Base-by-base conservation (phyloP, 2,797 vertebrate genomes). In the Ataeniobius toweri region DNA sequence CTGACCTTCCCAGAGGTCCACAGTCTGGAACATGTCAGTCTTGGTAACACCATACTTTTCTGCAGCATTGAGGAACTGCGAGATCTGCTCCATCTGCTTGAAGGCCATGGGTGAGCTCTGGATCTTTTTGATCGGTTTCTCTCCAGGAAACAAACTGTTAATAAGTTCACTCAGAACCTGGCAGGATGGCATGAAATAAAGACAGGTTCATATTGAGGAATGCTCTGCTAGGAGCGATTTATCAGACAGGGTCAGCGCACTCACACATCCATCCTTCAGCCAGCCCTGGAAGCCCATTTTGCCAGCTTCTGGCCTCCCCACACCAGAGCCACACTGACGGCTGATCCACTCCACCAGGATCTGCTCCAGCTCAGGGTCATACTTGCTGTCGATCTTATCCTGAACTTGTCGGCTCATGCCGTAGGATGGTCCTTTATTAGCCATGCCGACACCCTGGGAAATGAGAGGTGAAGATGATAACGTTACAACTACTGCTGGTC, bases 71-170 rank as follows among this genome's bases (percentile, higher is more conserved):
- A 99, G 96, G 91, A 99, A 99, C 94, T 99, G 98, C 5, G 98
- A 96, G 50, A 99, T 96, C 93, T 99, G 98, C 90, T 99, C 98
- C 98, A 99, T 99, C 94, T 99, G 98, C 94, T 99, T 99, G 94
- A 99, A 99, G 65, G 97, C 98, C 97, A 98, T 98, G 76, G 94
- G 83, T 0, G 96, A 94, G 61, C 96, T 96, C 0, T 96, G 96
- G 89, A 97, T 96, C 95, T 97, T 99, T 93, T 95, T 96, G 75
- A 99, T 90, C 0, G 97, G 98, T 91, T 97, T 98, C 1, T 96
- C 93, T 53, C 92, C 92, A 0, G 95, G 73, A 72, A 95, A 95
- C 83, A 99, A 95, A 89, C 96, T 97, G 93, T 99, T 99, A n/a
- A 99, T 97, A 87, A 99, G 93, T 89, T 96, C 94, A 77, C 97